Evolutionary conservation across 2,113 vertebrate species (phyloP), one percentile per base, ranked within the genome.

Genomic region (Epinephelus lanceolatus): DNA sequence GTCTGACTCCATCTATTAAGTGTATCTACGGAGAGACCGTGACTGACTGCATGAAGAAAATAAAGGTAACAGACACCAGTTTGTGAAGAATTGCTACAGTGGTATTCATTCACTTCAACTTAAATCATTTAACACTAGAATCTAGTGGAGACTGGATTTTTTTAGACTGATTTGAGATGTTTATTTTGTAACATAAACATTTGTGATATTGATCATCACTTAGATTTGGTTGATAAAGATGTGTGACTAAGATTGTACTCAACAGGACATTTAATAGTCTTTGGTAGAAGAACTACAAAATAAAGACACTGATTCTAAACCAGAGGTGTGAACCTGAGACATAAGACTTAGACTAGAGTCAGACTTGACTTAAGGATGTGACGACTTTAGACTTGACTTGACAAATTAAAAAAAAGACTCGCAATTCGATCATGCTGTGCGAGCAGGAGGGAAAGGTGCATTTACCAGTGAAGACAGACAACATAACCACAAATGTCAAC

Each of bases 41-140:
- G 18, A 92, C 95, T 2, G 87, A 96, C 79, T 99, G 98, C 92
- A 95, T 99, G 96, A 72, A 94, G 30, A 91, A 84, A 88, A 98
- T 99, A 74, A 93, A 98, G 97, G 98, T 99, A 87, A 83, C 17
- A n/a, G 5, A 59, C 59, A 11, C 12, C 4, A 15, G 3, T 61
- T 67, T 11, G n/a, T 62, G 19, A 51, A 47, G 45, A 37, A 25
- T 15, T 53, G 21, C 40, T n/a, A 19, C 30, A 27, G 57, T 57
- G 52, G 4, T 7, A n/a, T 23, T 52, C 14, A 12, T 75, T 52
- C 10, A 12, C 7, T 52, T 37, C 8, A 12, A 52, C 17, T 60
- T 19, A 30, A 33, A 30, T 49, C 15, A 61, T n/a, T 19, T 27
- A 30, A 71, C 18, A 33, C 25, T 8, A 14, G 25, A 23, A 19